phyloP scores from a whole-genome alignment of 1,140 invertebrate genomes.

The Teleogryllus occipitalis region DNA sequence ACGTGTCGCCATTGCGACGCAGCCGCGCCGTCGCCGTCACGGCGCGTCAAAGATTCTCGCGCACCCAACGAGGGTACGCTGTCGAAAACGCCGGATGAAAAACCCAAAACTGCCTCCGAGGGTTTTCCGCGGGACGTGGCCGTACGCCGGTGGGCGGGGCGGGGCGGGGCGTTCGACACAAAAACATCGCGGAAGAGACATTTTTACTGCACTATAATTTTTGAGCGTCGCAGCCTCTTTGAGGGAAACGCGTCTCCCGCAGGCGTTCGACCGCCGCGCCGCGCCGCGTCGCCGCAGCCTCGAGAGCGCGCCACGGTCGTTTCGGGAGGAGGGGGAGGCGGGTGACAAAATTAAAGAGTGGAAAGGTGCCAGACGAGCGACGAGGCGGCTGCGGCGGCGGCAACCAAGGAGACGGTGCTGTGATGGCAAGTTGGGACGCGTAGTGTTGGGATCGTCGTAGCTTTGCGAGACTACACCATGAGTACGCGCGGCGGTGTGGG shows the following conservation, averaged over 20 bases:
- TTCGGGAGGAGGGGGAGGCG: neutral
- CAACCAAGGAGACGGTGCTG: too few species aligned
- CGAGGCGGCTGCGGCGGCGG: too few species aligned
- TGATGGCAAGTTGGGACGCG: neutral
- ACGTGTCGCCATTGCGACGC: too few species aligned
- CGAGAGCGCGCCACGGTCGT: neutral
- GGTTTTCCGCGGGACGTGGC: neutral
- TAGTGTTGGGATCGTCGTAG: too few species aligned
- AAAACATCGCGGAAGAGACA: neutral
- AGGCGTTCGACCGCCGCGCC: too few species aligned
- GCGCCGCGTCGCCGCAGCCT: too few species aligned
- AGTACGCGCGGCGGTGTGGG: too few species aligned
- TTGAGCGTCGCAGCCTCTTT: neutral
- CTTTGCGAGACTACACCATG: too few species aligned
- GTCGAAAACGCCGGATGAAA: neutral
- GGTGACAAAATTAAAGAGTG: conserved; percentile 1
- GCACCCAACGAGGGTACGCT: neutral
- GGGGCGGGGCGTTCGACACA: neutral
- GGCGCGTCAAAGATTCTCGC: too few species aligned
- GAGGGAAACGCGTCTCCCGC: neutral
- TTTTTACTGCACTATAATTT: conserved; percentile 6
- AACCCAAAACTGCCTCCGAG: neutral
- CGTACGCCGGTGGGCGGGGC: too few species aligned
- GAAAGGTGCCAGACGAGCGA: neutral
- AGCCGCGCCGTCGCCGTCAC: too few species aligned